A percentile compares a stretch with the other conserved stretches of the same genome.
phyloP scores from a whole-genome alignment of 2,113 vertebrate species.

The Phalacrocorax pelagicus region DNA sequence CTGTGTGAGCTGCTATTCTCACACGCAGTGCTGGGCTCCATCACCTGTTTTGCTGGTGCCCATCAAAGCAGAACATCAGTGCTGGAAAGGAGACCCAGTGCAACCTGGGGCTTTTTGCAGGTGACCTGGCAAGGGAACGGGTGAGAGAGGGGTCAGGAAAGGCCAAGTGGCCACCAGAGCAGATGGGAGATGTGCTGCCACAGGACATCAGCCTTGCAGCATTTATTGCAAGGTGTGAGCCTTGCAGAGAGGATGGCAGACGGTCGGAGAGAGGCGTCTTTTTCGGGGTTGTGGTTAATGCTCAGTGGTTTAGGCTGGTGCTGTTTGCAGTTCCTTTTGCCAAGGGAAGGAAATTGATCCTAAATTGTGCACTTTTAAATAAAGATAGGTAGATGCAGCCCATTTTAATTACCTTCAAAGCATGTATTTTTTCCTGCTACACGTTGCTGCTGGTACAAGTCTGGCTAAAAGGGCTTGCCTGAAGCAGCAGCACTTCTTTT shows the following conservation, averaged over 20 bases:
- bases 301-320: accelerated
- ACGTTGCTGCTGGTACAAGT: not conserved
- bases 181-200: accelerated
- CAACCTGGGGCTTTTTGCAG: accelerated
- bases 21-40: not conserved
- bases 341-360: not conserved
- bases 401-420: not conserved
- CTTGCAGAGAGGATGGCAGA: not conserved
- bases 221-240: not conserved
- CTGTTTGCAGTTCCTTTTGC: not conserved
- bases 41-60: not conserved
- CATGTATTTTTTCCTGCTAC: not conserved
- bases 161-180: accelerated
- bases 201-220: accelerated
- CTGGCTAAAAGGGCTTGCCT: conserved; percentile 7
- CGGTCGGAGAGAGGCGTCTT: not conserved
- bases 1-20: not conserved
- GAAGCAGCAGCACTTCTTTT: conserved; percentile 27
- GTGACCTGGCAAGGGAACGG: accelerated
- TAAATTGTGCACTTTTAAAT: not conserved
- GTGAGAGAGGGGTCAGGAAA: not conserved
- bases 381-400: not conserved
- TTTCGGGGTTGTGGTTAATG: not conserved
- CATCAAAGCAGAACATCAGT: not conserved
- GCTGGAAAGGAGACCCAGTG: not conserved